A percentile compares a stretch with the other conserved stretches of the same genome.
Conservation (phyloP, 2,797 vertebrate species). For the Petrocephalus schoutedeni region DNA sequence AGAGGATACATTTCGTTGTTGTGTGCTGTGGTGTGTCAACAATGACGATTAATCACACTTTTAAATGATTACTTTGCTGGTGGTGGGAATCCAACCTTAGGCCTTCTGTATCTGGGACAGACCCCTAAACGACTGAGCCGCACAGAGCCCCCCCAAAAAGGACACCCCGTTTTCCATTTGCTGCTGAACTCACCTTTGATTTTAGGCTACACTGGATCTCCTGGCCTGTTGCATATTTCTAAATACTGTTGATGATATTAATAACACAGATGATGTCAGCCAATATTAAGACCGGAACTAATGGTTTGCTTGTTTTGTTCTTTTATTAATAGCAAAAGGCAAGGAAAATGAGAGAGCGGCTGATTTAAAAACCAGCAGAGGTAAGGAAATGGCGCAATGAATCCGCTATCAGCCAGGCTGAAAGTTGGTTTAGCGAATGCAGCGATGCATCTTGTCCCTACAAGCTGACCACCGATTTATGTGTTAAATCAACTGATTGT, state of each 20-base stretch:
- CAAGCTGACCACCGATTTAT: background rate
- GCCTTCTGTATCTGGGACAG: background rate
- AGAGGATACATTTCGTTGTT: too few relatives aligned
- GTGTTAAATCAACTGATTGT: background rate
- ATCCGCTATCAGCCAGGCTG: background rate
- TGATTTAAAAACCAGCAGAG: slow-evolving; percentile 76
- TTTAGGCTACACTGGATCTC: background rate
- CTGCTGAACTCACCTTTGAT: background rate
- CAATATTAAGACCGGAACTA: background rate
- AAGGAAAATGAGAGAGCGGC: slow-evolving; percentile 83
- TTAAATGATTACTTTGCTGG: background rate
- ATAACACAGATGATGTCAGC: background rate
- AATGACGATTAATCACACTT: too few relatives aligned
- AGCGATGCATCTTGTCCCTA: background rate
- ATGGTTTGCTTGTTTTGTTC: slow-evolving; percentile 15
- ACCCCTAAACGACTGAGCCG: background rate
- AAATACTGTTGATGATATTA: background rate
- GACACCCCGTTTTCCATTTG: background rate
- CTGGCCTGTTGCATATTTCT: background rate
- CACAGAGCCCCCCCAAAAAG: background rate
- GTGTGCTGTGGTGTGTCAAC: too few relatives aligned
- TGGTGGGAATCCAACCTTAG: background rate
- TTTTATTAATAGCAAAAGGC: slow-evolving; percentile 79
- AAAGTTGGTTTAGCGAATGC: background rate
- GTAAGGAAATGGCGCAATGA: slow-evolving; percentile 59